Evolutionary conservation across 1,140 invertebrate genomes (phyloP).

Genomic region (Caerostris darwini): DNA sequence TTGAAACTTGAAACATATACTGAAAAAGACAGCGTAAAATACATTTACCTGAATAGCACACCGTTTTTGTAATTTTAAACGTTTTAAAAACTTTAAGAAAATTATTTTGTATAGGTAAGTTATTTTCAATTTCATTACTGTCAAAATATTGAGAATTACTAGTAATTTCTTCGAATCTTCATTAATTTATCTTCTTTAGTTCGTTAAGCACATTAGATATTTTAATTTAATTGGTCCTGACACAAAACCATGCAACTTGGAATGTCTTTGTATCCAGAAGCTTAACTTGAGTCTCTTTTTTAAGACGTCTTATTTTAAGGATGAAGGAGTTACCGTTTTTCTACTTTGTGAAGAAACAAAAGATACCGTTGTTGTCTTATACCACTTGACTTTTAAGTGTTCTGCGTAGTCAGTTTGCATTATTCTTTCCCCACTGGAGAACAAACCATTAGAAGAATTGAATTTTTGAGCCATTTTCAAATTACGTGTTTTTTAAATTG

Average conservation of each 20-base stretch:
- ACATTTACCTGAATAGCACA: no score
- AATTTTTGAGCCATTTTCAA: background rate
- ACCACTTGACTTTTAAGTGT: background rate
- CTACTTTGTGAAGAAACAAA: background rate
- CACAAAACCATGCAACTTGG: background rate
- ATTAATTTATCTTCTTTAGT: background rate
- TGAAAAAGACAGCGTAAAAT: no score
- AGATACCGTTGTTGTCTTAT: background rate
- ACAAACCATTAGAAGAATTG: background rate
- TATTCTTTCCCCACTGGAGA: background rate
- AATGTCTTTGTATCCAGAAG: constrained; percentile 5
- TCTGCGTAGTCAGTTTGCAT: background rate
- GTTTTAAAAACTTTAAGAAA: no score
- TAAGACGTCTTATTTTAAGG: constrained; percentile 26
- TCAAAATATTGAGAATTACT: no score
- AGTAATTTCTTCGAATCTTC: background rate
- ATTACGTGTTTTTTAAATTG: no score
- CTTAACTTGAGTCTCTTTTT: background rate
- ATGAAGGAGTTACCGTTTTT: background rate
- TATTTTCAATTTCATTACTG: no score
- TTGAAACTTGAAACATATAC: no score
- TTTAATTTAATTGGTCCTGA: constrained; percentile 11
- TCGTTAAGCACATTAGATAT: background rate
- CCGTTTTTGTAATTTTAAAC: no score
- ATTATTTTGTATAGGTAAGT: no score